Percentiles rank a stretch among this genome's conserved stretches.
Conservation (phyloP, 2,113 vertebrate genomes). For the Phylloscopus trochilus region DNA sequence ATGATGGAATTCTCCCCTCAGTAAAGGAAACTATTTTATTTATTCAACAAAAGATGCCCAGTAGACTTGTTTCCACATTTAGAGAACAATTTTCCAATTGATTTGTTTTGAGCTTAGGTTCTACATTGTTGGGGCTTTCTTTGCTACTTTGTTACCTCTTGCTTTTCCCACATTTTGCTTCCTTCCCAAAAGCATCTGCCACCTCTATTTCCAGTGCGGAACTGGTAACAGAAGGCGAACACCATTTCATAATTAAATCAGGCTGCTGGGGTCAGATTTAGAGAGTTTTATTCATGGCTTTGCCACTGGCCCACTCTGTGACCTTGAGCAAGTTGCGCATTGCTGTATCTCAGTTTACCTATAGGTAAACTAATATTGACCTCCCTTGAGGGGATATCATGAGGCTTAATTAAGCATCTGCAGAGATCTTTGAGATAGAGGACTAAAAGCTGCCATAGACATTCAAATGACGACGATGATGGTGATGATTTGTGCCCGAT, state of each 20-base stretch:
- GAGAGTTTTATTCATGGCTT: constrained; percentile 37
- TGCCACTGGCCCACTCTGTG: constrained; percentile 35
- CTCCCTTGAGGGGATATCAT: constrained; percentile 42
- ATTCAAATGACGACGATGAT: not conserved
- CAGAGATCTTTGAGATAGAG: not conserved
- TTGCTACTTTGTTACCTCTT: not conserved
- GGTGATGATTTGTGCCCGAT: constrained; percentile 34
- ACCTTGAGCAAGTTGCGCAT: constrained; percentile 44
- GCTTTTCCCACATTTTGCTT: not conserved
- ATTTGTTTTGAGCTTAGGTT: not conserved
- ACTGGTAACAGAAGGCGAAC: constrained; percentile 7
- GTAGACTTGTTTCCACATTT: not conserved
- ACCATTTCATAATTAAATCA: constrained; percentile 19
- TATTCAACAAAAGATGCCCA: not conserved
- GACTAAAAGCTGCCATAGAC: not conserved
- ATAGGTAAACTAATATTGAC: constrained; percentile 65
- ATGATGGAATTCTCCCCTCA: not conserved
- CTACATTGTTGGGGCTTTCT: not conserved
- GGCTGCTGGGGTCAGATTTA: constrained; percentile 27
- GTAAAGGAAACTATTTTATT: constrained; percentile 3
- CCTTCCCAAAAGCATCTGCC: constrained; percentile 25
- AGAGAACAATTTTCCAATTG: not conserved
- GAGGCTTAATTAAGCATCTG: constrained; percentile 50
- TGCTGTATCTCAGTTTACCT: constrained; percentile 62
- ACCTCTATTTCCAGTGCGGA: constrained; percentile 29